phyloP scores from a whole-genome alignment of 2,113 vertebrate species.

The Noturus placidus region DNA sequence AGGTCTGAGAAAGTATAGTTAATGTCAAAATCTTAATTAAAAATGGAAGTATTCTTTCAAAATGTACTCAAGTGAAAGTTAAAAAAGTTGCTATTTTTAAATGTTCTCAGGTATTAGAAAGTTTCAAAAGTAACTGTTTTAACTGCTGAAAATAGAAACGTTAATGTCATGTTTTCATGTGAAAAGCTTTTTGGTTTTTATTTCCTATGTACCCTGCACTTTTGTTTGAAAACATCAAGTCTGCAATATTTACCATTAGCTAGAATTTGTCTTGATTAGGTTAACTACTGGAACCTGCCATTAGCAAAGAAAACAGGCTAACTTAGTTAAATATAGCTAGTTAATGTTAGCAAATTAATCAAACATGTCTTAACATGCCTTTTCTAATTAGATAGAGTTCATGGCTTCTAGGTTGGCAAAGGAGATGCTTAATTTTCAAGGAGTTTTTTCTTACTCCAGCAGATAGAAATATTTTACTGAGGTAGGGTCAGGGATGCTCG shows the following conservation, averaged over 20 bases:
- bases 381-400: neutral
- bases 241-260: neutral
- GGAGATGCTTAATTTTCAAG: neutral
- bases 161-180: neutral
- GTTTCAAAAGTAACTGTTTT: neutral
- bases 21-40: neutral
- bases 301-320: neutral
- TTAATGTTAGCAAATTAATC: neutral
- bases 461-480: neutral
- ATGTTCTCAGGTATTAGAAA: neutral
- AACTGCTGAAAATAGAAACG: neutral
- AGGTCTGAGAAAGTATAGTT: neutral
- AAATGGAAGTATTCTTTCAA: neutral
- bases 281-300: neutral
- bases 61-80: neutral
- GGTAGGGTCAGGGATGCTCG: too few species aligned
- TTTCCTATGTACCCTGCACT: neutral
- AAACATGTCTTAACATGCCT: neutral
- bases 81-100: neutral
- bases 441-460: neutral
- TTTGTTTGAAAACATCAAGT: neutral
- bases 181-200: neutral
- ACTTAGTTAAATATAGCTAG: neutral
- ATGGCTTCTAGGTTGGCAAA: neutral
- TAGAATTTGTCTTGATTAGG: neutral